Evolutionary conservation across 2,797 vertebrate species (phyloP).

Genomic region (Arremon aurantiirostris): DNA sequence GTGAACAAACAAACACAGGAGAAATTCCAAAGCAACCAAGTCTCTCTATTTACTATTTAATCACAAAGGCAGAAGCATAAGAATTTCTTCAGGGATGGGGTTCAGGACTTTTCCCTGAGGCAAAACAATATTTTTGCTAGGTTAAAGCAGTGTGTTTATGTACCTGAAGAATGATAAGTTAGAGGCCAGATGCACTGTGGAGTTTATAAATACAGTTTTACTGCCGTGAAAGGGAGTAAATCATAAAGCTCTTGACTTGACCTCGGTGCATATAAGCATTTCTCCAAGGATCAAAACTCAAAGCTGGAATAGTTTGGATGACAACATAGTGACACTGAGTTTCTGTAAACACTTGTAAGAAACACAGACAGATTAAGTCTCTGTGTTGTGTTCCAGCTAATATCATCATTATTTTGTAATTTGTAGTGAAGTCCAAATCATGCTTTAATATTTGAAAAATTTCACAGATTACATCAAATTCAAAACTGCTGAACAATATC

Average conservation of each 20-base stretch:
- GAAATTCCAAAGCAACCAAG: constrained; percentile 17
- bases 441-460: neutral
- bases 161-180: neutral
- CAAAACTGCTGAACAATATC: neutral
- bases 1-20: neutral
- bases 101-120: neutral
- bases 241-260: neutral
- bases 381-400: neutral
- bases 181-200: neutral
- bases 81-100: neutral
- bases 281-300: neutral
- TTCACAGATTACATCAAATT: neutral
- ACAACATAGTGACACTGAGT: neutral
- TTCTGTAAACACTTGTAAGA: neutral
- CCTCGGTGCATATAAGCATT: neutral
- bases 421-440: neutral
- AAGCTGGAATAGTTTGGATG: neutral
- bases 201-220: neutral
- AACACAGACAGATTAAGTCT: neutral
- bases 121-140: neutral
- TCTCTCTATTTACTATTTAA: constrained; percentile 36
- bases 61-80: neutral
- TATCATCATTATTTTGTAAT: neutral
- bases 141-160: neutral
- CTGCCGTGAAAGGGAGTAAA: neutral